Base-by-base conservation (phyloP, 2,113 vertebrate genomes). In the Rhinopomastus cyanomelas region DNA sequence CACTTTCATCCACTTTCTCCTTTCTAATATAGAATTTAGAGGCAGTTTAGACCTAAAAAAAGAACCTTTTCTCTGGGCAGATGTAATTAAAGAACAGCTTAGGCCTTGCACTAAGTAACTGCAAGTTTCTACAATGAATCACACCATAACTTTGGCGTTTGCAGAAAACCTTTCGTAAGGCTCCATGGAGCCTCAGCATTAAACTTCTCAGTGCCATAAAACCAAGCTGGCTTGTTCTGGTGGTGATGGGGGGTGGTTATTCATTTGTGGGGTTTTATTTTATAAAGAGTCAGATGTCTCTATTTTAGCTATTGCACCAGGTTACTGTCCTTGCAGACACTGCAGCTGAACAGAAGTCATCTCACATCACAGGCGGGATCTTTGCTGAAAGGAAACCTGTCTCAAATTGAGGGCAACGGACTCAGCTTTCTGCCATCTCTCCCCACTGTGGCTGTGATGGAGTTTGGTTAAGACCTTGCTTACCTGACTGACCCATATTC, bases 401-500 rank as follows among this genome's bases (percentile, higher is more conserved):
- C 65, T 11, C 51, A 7, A 49, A 88, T 30, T 0, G 34, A 76
- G 36, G 46, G 32, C 11, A 37, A 67, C 0, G 32, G 53, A 34
- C 13, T 37, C 26, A 64, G 61, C 34, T n/a, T 59, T 44, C 17
- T 2, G 3, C 10, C 9, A 12, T 12, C n/a, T 17, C 51, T 39
- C 36, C 49, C 51, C 9, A 56, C n/a, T 0, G 2, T 19, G 81
- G n/a, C 39, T 75, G 26, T 16, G 34, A 76, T 6, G 4, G 56
- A 92, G 55, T 29, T 65, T 69, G 78, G 29, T 93, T 82, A 85
- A 77, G 80, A 76, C 52, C 48, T 85, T 16, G 55, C 97, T 98
- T 97, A 99, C 99, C 99, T 98, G 97, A 98, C 98, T 8, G 99
- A 98, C 32, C 99, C 99, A 48, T 99, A 99, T 88, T 99, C 99